Base-by-base conservation (phyloP, 2,888 invertebrate genomes). In the Euphydryas editha region DNA sequence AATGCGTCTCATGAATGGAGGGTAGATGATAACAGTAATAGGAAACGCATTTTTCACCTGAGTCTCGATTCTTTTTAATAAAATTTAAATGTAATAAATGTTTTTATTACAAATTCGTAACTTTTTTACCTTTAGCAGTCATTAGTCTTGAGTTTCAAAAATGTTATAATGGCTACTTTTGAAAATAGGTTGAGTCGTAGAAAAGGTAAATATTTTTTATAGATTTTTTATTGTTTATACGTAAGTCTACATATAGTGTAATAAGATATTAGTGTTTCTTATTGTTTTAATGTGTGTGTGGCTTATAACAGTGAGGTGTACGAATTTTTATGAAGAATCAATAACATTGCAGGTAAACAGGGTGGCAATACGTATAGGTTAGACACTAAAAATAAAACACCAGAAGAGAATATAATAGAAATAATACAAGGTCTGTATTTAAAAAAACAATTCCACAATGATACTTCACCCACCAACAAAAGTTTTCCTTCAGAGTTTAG, bases 301-400 rank as follows among this genome's bases (percentile, higher is more conserved):
- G 11, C 47, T 10, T 21, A 15, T 54, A 54, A 37, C n/a, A 54
- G 30, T 54, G 17, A 62, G 17, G 37, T 59, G 51, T 60, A 37
- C 42, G 46, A 58, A 62, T 62, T 42, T 63, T 57, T 63, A 54
- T 59, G 59, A 63, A 59, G 60, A 68, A 70, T 70, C 68, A 71
- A 71, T 72, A 65, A 66, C 59, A 74, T 80, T 91, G 71, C 82
- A 94, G 94, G 92, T 81, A 93, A 90, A 86, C 85, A 85, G 80
- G 93, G 90, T 80, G 95, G 95, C 85, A 95, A 95, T 87, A 94
- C 94, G 82, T 95, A 92, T 84, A 94, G 94, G 75, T 88, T 94
- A 85, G 94, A 94, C 80, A 88, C 86, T 73, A 92, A 91, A 76
- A 94, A 93, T 85, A 93, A 93, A 78, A 87, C 89, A 68, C 93